Percentiles rank a stretch among this genome's conserved stretches.
phyloP scores from a whole-genome alignment of 2,113 vertebrate species.

The Melanerpes formicivorus region DNA sequence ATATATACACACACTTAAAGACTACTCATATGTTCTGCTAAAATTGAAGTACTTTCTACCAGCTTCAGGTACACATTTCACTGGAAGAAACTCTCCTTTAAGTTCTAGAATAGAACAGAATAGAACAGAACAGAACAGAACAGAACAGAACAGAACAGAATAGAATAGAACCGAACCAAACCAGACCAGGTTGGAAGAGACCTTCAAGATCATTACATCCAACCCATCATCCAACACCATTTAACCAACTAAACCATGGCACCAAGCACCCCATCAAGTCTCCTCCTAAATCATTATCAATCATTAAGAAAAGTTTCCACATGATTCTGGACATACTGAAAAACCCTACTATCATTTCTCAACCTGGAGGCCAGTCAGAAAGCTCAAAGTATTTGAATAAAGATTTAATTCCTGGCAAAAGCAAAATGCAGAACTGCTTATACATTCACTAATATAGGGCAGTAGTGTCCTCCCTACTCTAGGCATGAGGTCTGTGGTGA shows the following conservation, averaged over 20 bases:
- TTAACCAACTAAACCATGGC: too few species aligned
- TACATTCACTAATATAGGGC: background rate
- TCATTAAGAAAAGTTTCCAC: background rate
- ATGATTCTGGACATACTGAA: background rate
- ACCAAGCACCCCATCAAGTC: too few species aligned
- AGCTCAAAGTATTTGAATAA: background rate
- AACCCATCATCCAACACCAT: too few species aligned
- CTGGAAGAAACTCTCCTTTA: background rate
- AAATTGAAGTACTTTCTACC: background rate
- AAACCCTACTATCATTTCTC: background rate
- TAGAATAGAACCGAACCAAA: background rate
- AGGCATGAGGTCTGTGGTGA: too few species aligned
- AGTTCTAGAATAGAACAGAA: background rate
- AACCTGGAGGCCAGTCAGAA: background rate
- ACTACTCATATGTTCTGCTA: background rate
- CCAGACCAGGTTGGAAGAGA: too few species aligned
- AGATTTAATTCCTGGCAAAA: background rate
- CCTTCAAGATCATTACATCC: too few species aligned
- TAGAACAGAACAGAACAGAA: too few species aligned
- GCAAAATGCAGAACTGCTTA: background rate
- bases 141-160: too few species aligned
- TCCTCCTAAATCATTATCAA: background rate
- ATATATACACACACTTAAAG: background rate
- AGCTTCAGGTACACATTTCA: background rate
- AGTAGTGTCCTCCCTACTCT: too few species aligned